Evolutionary conservation across 92 coral and sea anemone species (phyloP), one percentile per base, ranked within the genome.

Genomic region (Actinernus sp.): DNA sequence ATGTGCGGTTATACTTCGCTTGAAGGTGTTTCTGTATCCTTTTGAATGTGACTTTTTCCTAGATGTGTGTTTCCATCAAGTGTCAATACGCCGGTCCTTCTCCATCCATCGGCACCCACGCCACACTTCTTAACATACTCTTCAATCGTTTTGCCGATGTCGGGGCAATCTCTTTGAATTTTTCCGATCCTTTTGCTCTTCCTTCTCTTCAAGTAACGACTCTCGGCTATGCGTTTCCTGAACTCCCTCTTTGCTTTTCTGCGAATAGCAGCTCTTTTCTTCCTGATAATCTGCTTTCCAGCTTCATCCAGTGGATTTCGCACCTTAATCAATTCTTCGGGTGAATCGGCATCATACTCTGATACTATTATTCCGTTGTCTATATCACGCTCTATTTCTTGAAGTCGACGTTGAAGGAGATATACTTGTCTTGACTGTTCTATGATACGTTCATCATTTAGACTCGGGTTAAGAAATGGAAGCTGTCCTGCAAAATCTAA

Each of bases 21-120:
- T 81, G 81, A 37, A 81, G 30, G 9, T 73, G 88, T 21, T 73
- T 76, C 40, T 81, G 63, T 6, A 65, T 81, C 64, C 81, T 48
- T 5, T 61, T 46, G 21, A 72, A 72, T 1, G 70, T 58, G 31
- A 69, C 29, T 30, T 63, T 74, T 13, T 41, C 26, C 27, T 23
- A 7, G 40, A 54, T 50, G 51, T 74, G 26, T 67, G 74, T 44
- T 76, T 66, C n/a, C n/a, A n/a, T n/a, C n/a, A n/a, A n/a, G n/a
- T n/a, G n/a, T n/a, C n/a, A n/a, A n/a, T n/a, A n/a, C 57, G 0
- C 77, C 66, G 19, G 77, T 69, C 25, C 66, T 40, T 12, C 77
- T 14, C 77, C 77, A 69, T 9, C 65, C 40, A 45, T 69, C 77
- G 8, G 66, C 77, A 7, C 77, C 77, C 27, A 13, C 54, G 5